Evolutionary conservation across 2,797 vertebrate species (phyloP).

Genomic region (Protonibea diacanthus): DNA sequence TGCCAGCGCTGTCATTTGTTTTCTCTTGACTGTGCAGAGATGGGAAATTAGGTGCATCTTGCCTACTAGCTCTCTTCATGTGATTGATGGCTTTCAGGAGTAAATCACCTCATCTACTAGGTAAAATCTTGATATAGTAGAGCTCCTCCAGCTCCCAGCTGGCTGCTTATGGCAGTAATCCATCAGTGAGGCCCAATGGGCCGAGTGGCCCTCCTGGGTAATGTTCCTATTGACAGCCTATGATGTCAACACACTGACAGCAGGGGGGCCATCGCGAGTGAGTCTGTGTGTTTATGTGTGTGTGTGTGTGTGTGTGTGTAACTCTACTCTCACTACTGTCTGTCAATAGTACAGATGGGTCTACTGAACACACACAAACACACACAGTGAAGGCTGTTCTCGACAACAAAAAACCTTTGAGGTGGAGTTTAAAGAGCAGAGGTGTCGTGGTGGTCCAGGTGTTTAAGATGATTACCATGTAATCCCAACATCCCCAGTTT

Average conservation of each 20-base stretch:
- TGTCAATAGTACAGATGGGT: conserved; percentile 39
- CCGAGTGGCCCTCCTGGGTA: conserved; percentile 79
- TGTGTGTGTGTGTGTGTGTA: conserved; percentile 27
- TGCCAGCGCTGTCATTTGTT: conserved; percentile 38
- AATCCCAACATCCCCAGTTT: neutral
- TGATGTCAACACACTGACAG: conserved; percentile 80
- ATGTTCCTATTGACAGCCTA: conserved; percentile 84
- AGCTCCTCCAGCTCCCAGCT: conserved; percentile 77
- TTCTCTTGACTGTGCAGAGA: conserved; percentile 47
- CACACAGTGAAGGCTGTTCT: neutral
- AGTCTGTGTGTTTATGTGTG: conserved; percentile 38
- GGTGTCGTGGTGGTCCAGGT: conserved; percentile 3
- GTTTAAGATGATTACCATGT: neutral
- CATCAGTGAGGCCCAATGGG: conserved; percentile 83
- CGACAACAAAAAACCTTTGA: neutral
- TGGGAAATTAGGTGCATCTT: conserved; percentile 75
- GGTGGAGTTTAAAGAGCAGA: conserved; percentile 8
- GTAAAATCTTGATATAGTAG: conserved; percentile 83
- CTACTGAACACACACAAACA: conserved; percentile 39
- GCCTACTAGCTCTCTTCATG: conserved; percentile 59
- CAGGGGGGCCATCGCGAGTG: conserved; percentile 44
- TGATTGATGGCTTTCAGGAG: conserved; percentile 83
- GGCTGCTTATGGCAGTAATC: conserved; percentile 83
- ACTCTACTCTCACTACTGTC: conserved; percentile 51
- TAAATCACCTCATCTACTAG: conserved; percentile 84